A percentile compares a stretch with the other conserved stretches of the same genome.
Conservation (phyloP, 2,113 vertebrate species). For the Urocitellus parryii region DNA sequence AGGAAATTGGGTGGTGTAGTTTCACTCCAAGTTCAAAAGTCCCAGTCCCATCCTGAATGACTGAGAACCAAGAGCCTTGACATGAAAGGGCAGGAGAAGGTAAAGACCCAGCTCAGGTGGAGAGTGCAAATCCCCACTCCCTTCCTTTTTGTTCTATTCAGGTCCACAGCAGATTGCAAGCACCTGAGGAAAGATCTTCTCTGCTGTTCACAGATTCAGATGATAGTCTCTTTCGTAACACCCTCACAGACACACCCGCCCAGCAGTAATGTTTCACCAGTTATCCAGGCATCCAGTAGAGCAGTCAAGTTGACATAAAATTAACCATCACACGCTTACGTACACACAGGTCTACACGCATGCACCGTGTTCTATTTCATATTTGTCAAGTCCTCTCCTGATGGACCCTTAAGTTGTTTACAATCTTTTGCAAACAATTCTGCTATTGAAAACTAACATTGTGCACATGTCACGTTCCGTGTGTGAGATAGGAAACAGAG, state of each 20-base stretch:
- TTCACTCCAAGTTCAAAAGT: not conserved
- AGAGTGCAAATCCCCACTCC: not conserved
- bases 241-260: not conserved
- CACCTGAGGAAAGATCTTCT: not conserved
- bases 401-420: not conserved
- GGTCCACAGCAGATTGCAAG: not conserved
- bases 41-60: not conserved
- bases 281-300: not conserved
- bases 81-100: not conserved
- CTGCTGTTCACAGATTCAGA: not conserved
- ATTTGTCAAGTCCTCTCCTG: not conserved
- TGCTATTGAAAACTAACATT: not conserved
- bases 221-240: not conserved
- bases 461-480: not conserved
- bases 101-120: not conserved
- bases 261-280: not conserved
- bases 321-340: not conserved
- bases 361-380: not conserved
- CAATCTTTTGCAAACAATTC: conserved; percentile 24
- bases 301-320: not conserved
- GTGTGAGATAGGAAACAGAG: not conserved
- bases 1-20: not conserved
- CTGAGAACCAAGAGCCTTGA: not conserved
- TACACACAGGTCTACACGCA: too few relatives aligned
- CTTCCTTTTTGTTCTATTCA: not conserved